Evolutionary conservation across 2,888 invertebrate species (phyloP), one percentile per base, ranked within the genome.

Genomic region (Osmoderma eremita): DNA sequence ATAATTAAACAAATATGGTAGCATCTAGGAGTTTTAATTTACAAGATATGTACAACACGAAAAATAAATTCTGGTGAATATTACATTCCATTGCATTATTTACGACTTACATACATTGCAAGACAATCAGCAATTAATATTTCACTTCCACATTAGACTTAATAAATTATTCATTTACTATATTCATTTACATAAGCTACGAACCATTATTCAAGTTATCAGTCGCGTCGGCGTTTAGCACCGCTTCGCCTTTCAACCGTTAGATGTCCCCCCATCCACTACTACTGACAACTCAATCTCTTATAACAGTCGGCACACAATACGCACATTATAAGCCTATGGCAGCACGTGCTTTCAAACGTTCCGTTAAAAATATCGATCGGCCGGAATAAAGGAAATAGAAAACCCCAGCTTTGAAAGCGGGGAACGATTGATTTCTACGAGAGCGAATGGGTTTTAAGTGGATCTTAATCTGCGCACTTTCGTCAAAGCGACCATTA

Each of bases 141-240:
- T 61, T 45, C 20, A 41, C 58, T 45, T 41, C 58, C 15, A 61
- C 58, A 45, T 61, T 61, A 61, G 18, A n/a, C 30, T 30, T 61
- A 30, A 61, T 61, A 42, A 61, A 61, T 61, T 61, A 61, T 61
- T 45, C 58, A 61, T 45, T 45, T 38, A 10, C 36, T 12, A 30
- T 12, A 22, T 24, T 22, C 41, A 61, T 61, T 61, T 61, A 61
- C 58, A 61, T 61, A 45, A 45, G 58, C 17, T 61, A 61, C 58
- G 42, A 61, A 61, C 58, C 58, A 61, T 53, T 53, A 53, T 48
- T 61, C 45, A 12, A 17, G 24, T 45, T 42, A 61, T 61, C 45
- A 45, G 17, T 45, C 45, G 58, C 15, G 18, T 13, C 38, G 49
- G 42, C 13, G 24, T 49, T 54, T 56, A 65, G 56, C 58, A 65